These are phyloP conservation scores for Lochmaea crataegi DNA, from an alignment of 2,888 invertebrate species.

Conservation along the genomic window DNA sequence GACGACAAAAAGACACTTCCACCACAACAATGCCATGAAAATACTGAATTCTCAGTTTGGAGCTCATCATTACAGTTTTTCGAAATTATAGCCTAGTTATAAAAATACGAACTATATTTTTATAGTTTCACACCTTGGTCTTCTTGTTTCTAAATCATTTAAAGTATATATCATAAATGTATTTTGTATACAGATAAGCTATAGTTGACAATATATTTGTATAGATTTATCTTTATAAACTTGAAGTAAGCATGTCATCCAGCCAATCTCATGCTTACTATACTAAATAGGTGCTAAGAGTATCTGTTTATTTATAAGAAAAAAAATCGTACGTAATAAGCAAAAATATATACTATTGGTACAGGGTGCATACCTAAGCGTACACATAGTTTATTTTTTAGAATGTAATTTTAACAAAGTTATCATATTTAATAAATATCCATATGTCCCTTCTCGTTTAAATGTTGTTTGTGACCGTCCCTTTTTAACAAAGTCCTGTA, in stretches of 20 bases:
- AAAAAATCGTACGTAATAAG: slow-evolving; percentile 6
- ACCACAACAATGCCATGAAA: too few relatives aligned
- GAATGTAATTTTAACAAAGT: background rate
- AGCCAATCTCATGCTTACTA: slow-evolving; percentile 22
- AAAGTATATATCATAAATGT: slow-evolving; percentile 5
- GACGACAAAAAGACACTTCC: too few relatives aligned
- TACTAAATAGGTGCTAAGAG: slow-evolving; percentile 30
- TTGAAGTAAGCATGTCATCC: slow-evolving; percentile 19
- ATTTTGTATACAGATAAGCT: slow-evolving; percentile 35
- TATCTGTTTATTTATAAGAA: slow-evolving; percentile 13
- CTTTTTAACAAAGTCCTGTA: background rate
- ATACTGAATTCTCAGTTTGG: too few relatives aligned
- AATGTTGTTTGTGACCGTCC: too few relatives aligned
- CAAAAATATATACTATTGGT: background rate
- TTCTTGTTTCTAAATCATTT: background rate
- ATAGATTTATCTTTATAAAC: slow-evolving; percentile 23
- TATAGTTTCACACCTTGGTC: background rate
- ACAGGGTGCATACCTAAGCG: background rate
- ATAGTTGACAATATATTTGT: slow-evolving; percentile 37
- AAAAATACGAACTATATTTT: background rate
- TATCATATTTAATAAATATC: background rate
- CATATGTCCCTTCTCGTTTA: background rate
- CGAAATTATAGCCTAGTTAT: too few relatives aligned
- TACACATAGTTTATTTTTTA: background rate
- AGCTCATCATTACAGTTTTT: background rate